These are phyloP conservation scores for Centropyge bicolor DNA, from an alignment of 2,797 vertebrate species.

Conservation along the genomic window DNA sequence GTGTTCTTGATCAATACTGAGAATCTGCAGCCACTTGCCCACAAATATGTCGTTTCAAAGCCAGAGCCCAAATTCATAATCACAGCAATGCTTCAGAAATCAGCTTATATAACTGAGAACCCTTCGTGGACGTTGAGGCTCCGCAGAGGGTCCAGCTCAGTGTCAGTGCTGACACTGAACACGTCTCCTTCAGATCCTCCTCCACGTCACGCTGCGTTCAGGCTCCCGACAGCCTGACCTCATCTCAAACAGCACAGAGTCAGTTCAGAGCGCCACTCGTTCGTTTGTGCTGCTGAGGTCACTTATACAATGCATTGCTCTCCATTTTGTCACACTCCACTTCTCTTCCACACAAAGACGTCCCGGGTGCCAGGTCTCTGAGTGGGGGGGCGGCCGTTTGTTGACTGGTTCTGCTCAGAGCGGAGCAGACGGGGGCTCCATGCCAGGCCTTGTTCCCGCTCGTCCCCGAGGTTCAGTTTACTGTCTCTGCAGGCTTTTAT, in stretches of 20 bases:
- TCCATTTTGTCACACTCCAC: conserved; percentile 70
- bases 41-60: conserved; percentile 51
- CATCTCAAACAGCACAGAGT: conserved; percentile 11
- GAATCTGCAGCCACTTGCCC: conserved; percentile 32
- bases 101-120: conserved; percentile 12
- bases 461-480: conserved; percentile 28
- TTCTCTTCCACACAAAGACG: conserved; percentile 54
- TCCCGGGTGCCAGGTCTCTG: conserved; percentile 38
- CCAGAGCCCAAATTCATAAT: conserved; percentile 58
- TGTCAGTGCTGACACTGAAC: conserved; percentile 53
- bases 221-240: conserved; percentile 29
- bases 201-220: conserved; percentile 9
- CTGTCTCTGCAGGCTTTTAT: conserved; percentile 36
- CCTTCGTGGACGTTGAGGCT: conserved; percentile 42
- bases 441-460: conserved; percentile 42
- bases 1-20: conserved; percentile 29
- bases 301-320: conserved; percentile 57
- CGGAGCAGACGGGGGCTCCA: conserved; percentile 35
- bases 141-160: conserved; percentile 42
- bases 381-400: not conserved
- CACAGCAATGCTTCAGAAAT: conserved; percentile 42
- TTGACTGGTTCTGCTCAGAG: conserved; percentile 38
- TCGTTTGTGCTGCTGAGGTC: conserved; percentile 58
- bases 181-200: conserved; percentile 38
- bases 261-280: conserved; percentile 17